phyloP scores from a whole-genome alignment of 2,888 invertebrate genomes.

The Rotaria sp. region DNA sequence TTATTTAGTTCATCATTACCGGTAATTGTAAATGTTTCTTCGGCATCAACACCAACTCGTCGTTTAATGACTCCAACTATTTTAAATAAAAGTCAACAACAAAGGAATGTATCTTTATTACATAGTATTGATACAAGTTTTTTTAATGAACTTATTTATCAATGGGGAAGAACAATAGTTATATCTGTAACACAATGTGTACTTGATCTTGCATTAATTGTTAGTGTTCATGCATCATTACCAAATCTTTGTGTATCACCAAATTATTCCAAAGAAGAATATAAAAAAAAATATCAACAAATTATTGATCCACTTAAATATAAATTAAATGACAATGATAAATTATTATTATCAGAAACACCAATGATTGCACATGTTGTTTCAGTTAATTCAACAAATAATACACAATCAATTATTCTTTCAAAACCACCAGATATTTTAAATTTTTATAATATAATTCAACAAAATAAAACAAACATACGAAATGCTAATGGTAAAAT shows the following conservation, averaged over 20 bases:
- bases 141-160: background rate
- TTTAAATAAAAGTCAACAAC: background rate
- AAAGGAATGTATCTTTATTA: background rate
- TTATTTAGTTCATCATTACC: background rate
- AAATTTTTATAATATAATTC: background rate
- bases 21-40: background rate
- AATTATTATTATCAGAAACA: background rate
- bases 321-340: background rate
- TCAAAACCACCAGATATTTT: background rate
- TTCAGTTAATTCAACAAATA: background rate
- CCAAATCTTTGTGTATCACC: conserved; percentile 6
- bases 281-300: background rate
- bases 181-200: conserved; percentile 2
- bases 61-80: background rate
- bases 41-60: background rate
- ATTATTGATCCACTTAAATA: background rate
- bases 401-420: background rate
- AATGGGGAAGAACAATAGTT: background rate
- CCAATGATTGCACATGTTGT: background rate
- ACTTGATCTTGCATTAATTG: background rate
- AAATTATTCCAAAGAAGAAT: background rate
- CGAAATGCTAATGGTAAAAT: background rate
- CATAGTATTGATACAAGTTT: background rate
- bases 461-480: background rate
- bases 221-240: background rate